These are phyloP conservation scores for Xestobium rufovillosum DNA, from an alignment of 2,888 invertebrate genomes.

Conservation along the genomic window DNA sequence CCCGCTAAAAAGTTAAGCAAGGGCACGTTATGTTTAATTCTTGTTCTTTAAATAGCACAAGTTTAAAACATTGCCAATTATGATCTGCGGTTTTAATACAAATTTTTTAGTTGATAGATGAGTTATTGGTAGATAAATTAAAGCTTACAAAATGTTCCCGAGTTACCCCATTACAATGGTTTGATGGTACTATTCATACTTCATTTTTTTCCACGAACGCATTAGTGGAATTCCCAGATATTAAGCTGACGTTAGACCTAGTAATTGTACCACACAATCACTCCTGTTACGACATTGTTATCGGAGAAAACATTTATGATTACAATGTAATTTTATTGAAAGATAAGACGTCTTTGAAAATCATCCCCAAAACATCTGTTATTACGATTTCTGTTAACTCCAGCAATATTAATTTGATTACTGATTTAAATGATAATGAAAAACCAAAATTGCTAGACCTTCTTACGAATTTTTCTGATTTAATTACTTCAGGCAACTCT, in stretches of 20 bases:
- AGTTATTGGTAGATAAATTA: conserved; percentile 12
- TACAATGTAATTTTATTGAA: conserved; percentile 10
- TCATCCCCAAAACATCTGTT: no score
- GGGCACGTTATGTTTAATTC: no score
- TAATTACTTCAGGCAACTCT: conserved; percentile 8
- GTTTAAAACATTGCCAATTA: no score
- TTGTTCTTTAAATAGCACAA: no score
- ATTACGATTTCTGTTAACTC: no score
- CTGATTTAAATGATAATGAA: no score
- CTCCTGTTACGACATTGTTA: no score
- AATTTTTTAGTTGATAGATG: conserved; percentile 12
- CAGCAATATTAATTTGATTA: no score
- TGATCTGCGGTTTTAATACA: conserved; percentile 11
- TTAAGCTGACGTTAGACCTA: conserved; percentile 8
- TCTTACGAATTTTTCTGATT: conserved; percentile 9
- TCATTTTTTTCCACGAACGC: conserved; percentile 10
- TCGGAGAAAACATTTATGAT: conserved; percentile 12
- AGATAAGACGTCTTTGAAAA: conserved; percentile 6
- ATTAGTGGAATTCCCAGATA: conserved; percentile 12
- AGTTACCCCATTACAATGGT: conserved; percentile 13
- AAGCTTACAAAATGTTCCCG: conserved; percentile 9
- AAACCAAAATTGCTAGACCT: conserved; percentile 9
- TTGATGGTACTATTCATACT: conserved; percentile 12
- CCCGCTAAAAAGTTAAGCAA: no score
- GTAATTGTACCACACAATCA: conserved; percentile 7